These are phyloP conservation scores for Lutra lutra DNA, from an alignment of 2,797 vertebrate genomes.

Conservation along the genomic window DNA sequence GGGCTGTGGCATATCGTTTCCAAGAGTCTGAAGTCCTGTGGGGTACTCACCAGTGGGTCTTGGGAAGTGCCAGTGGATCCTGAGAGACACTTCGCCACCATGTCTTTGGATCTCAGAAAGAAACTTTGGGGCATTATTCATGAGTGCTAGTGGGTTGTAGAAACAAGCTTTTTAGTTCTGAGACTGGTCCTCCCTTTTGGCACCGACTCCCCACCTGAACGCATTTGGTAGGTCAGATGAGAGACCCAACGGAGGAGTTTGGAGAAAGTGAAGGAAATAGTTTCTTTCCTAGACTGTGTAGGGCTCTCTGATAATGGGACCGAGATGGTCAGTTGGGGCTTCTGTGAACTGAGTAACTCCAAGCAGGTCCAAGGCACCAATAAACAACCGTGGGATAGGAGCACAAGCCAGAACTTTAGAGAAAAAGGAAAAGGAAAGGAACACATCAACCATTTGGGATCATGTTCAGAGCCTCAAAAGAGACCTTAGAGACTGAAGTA, in stretches of 20 bases:
- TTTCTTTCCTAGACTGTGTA: neutral
- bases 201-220: neutral
- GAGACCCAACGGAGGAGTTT: neutral
- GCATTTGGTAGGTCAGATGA: neutral
- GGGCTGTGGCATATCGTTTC: neutral
- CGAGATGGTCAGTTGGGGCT: neutral
- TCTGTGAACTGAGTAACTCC: neutral
- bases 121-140: neutral
- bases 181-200: neutral
- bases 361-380: neutral
- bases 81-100: fast-evolving
- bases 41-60: neutral
- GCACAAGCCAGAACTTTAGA: neutral
- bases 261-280: neutral
- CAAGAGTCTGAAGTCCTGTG: neutral
- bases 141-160: neutral
- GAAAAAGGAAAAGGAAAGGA: neutral
- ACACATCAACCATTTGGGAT: neutral
- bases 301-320: neutral
- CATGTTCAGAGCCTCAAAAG: neutral
- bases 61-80: neutral
- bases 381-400: neutral
- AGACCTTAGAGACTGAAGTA: neutral
- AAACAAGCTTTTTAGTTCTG: neutral
- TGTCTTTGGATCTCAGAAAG: neutral